Conservation (phyloP, 2,113 vertebrate genomes). For the Peromyscus californicus region DNA sequence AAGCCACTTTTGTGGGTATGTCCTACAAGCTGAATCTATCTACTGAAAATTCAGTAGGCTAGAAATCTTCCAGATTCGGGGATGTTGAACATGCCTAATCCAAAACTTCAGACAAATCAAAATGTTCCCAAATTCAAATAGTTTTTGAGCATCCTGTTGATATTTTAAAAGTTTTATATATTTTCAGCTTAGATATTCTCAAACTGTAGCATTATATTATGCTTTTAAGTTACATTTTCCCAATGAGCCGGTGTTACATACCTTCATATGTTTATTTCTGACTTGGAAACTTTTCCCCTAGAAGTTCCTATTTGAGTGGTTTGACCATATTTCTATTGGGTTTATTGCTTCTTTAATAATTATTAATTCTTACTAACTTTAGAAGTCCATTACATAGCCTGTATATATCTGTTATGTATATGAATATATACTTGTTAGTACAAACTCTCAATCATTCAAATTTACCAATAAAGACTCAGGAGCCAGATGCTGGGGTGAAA, state of each 20-base stretch:
- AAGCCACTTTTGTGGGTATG: background rate
- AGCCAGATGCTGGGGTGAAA: too few species aligned
- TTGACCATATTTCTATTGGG: background rate
- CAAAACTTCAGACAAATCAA: background rate
- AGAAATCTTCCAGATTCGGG: background rate
- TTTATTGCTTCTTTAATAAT: background rate
- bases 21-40: background rate
- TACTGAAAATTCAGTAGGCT: background rate
- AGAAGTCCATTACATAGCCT: background rate
- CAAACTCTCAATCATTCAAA: too few species aligned
- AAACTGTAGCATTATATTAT: background rate
- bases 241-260: background rate
- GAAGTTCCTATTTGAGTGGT: background rate
- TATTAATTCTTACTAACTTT: constrained; percentile 16
- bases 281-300: background rate
- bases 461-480: too few species aligned
- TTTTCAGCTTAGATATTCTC: background rate
- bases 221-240: background rate
- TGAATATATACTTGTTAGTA: background rate
- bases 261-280: background rate
- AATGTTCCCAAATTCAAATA: background rate
- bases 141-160: background rate
- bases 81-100: background rate
- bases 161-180: background rate
- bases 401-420: background rate